Percentiles rank a stretch among this genome's conserved stretches.
phyloP scores from a whole-genome alignment of 2,113 vertebrate genomes.

The Chloroceryle aenea region DNA sequence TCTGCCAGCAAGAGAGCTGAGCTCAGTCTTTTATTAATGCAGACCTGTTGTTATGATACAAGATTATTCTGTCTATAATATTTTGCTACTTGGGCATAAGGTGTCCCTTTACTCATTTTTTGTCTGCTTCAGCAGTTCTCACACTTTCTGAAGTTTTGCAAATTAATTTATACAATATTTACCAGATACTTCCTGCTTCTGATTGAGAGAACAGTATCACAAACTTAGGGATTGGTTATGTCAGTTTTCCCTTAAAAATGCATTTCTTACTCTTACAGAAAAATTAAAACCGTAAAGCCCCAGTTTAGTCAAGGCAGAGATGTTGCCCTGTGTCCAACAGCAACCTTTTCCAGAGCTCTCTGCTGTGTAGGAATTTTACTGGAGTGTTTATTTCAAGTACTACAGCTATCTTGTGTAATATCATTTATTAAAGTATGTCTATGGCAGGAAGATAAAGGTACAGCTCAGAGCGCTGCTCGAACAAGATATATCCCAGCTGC shows the following conservation, averaged over 20 bases:
- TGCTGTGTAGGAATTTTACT: not conserved
- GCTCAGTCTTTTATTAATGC: not conserved
- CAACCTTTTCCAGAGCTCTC: not conserved
- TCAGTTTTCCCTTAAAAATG: not conserved
- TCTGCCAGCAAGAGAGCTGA: not conserved
- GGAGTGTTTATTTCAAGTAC: not conserved
- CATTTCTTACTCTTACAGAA: not conserved
- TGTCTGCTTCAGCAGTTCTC: not conserved
- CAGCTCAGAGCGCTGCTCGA: not conserved
- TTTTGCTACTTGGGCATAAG: not conserved
- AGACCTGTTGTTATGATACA: not conserved
- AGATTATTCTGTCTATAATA: not conserved
- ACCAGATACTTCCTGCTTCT: not conserved
- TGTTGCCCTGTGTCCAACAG: not conserved
- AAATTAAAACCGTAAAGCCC: not conserved
- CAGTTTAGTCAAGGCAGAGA: not conserved
- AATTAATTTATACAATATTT: not conserved
- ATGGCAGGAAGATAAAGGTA: not conserved
- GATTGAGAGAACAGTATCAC: not conserved
- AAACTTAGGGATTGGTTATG: not conserved
- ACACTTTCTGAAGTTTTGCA: not conserved
- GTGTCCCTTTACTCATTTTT: not conserved
- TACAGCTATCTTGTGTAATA: not conserved
- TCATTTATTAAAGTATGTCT: not conserved
- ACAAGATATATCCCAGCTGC: not conserved